phyloP scores from a whole-genome alignment of 2,797 vertebrate genomes.

The Brachymystax lenok region DNA sequence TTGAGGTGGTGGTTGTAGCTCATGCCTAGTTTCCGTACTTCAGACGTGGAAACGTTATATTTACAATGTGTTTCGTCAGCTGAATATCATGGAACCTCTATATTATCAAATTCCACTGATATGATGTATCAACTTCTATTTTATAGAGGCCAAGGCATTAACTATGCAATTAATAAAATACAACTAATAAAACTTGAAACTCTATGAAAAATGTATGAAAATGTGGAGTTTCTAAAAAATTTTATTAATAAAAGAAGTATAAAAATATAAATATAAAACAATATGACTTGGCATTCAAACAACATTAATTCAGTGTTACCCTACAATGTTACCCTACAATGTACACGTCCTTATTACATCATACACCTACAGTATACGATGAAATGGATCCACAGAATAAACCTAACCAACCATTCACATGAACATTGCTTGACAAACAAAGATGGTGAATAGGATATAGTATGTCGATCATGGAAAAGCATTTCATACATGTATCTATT shows the following conservation, averaged over 20 bases:
- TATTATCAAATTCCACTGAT: background rate
- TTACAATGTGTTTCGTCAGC: background rate
- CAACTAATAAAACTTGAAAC: background rate
- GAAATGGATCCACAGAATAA: slow-evolving; percentile 79
- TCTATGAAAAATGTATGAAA: background rate
- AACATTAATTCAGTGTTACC: slow-evolving; percentile 76
- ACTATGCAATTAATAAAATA: background rate
- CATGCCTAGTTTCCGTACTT: background rate
- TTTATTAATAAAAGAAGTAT: slow-evolving; percentile 99
- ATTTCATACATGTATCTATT: slow-evolving; percentile 77
- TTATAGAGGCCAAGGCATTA: background rate
- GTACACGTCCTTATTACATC: slow-evolving; percentile 78
- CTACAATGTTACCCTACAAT: slow-evolving; percentile 79
- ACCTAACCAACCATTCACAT: slow-evolving; percentile 80
- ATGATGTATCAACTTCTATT: slow-evolving; percentile 1
- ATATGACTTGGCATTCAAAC: slow-evolving; percentile 81
- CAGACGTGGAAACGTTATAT: background rate
- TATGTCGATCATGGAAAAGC: slow-evolving; percentile 80
- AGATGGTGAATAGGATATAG: slow-evolving; percentile 81
- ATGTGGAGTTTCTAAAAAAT: slow-evolving; percentile 43
- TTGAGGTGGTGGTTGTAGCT: slow-evolving; percentile 2
- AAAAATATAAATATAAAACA: slow-evolving; percentile 99
- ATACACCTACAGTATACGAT: slow-evolving; percentile 76
- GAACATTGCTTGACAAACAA: slow-evolving; percentile 77
- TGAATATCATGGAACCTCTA: background rate